Base-by-base conservation (phyloP, 2,888 invertebrate species). In the Diarsia rubi region DNA sequence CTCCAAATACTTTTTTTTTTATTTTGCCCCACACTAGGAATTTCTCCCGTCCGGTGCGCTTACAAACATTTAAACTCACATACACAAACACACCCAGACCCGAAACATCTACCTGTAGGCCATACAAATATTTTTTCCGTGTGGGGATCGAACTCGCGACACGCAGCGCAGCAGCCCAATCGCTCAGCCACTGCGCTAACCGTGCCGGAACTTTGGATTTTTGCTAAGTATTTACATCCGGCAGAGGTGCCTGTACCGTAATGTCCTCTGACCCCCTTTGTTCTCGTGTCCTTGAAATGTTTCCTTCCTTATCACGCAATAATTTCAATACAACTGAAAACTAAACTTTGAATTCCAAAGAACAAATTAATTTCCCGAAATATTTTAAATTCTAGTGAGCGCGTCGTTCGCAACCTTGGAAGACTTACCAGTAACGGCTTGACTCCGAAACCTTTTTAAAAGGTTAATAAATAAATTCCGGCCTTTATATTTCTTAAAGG, bases 381-480 rank as follows among this genome's bases (percentile, higher is more conserved):
- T 75, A 79, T 82, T 82, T 82, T 75, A 79, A 79, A 75, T 82
- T 75, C 82, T 49, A 74, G 68, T 63, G 69, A 72, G 69, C 63
- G 60, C 63, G 67, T 75, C 69, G 72, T 73, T 64, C 64, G 49
- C 62, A 78, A 62, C 79, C 75, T 82, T 82, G 72, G 73, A 79
- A 75, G 72, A 79, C 70, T 82, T 79, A 78, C 59, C 78, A 82
- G 82, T 75, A 69, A 72, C 74, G 75, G 79, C 66, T 75, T 82
- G 71, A 71, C 79, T 72, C 63, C 59, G 67, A 79, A 82, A 73
- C 73, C 82, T 82, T 82, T 81, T 82, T 75, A 74, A 75, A 82
- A 83, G 83, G 79, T 82, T 82, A 82, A 75, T 83, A 82, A 79
- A 83, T 82, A 82, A 82, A 82, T 82, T 82, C 79, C 67, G 52